A percentile compares a stretch with the other conserved stretches of the same genome.
Conservation (phyloP, 2,888 invertebrate species). For the Lacanobia wlatinum region DNA sequence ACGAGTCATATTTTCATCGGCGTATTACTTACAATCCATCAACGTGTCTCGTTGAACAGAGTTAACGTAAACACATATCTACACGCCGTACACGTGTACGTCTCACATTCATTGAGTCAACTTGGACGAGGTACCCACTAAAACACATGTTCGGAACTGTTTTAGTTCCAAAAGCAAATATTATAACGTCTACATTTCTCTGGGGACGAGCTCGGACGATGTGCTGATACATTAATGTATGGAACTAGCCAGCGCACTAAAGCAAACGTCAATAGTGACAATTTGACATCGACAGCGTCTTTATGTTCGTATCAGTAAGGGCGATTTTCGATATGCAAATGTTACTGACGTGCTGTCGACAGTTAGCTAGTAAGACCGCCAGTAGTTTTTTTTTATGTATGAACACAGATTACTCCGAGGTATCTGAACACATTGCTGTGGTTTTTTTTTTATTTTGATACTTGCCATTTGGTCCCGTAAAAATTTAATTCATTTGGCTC, state of each 20-base stretch:
- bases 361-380: background rate
- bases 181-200: constrained; percentile 14
- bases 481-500: too few relatives aligned
- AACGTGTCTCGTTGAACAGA: constrained; percentile 15
- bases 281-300: background rate
- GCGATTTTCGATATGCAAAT: background rate
- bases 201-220: background rate
- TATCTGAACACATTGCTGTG: too few relatives aligned
- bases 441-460: too few relatives aligned
- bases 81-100: background rate
- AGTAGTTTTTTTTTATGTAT: background rate
- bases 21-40: constrained; percentile 28
- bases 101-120: background rate
- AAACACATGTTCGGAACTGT: constrained; percentile 4
- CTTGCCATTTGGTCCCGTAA: too few relatives aligned
- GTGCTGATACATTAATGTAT: background rate
- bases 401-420: too few relatives aligned
- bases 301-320: background rate
- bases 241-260: background rate
- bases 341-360: background rate
- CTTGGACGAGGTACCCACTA: background rate
- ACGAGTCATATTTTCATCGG: constrained; percentile 35
- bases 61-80: constrained; percentile 20
- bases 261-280: background rate
- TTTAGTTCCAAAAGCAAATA: constrained; percentile 3